Percentiles rank a stretch among this genome's conserved stretches.
Conservation (phyloP, 2,797 vertebrate species). For the Cirrhinus molitorella region DNA sequence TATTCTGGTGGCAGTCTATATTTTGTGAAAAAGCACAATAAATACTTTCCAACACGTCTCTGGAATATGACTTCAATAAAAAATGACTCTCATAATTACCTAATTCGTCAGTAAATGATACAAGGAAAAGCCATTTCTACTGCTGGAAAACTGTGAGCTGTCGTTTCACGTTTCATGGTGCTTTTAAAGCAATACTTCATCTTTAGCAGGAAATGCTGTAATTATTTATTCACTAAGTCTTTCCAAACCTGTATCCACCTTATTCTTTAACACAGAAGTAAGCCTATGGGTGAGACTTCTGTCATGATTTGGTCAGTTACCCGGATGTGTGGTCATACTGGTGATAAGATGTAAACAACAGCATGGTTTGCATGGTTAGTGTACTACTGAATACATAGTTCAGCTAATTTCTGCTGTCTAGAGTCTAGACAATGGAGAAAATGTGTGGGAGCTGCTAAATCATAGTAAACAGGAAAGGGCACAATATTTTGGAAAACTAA, state of each 20-base stretch:
- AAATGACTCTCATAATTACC: conserved; percentile 14
- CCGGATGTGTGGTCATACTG: no score
- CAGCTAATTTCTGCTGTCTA: no score
- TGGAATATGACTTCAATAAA: conserved; percentile 46
- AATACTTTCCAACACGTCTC: conserved; percentile 33
- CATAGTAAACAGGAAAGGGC: no score
- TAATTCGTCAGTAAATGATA: background rate
- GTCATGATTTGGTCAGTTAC: no score
- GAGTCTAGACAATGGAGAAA: no score
- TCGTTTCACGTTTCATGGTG: background rate
- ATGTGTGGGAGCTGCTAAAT: no score
- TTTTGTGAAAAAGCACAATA: conserved; percentile 27
- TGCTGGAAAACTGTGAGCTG: background rate
- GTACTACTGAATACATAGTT: no score
- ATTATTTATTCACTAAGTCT: conserved; percentile 4
- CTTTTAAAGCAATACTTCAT: conserved; percentile 20
- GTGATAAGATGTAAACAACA: no score
- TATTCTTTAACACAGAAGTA: no score
- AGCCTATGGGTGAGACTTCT: no score
- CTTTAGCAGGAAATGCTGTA: background rate
- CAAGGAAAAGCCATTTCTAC: conserved; percentile 18
- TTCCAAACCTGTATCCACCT: background rate
- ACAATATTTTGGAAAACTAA: no score
- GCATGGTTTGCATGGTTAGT: no score
- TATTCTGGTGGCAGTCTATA: conserved; percentile 19